phyloP scores from a whole-genome alignment of 2,888 invertebrate genomes.

The Eupithecia tripunctaria region DNA sequence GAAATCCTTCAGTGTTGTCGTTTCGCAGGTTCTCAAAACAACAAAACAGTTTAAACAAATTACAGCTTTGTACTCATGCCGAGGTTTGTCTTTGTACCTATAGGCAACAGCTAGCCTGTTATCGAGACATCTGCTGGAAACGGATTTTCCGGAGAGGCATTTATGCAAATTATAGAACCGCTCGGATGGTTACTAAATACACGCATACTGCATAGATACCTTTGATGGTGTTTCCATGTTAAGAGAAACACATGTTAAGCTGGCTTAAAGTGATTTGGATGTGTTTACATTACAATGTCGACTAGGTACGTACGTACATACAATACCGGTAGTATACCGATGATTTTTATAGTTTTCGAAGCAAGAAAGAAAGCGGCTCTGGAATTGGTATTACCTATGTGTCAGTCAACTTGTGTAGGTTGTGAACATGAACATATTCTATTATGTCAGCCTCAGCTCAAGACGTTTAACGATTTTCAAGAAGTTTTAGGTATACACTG shows the following conservation, averaged over 20 bases:
- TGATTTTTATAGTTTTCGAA: neutral
- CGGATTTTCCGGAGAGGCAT: slow-evolving; percentile 54
- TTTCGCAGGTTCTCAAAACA: slow-evolving; percentile 2
- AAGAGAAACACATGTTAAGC: neutral
- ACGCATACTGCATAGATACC: slow-evolving; percentile 40
- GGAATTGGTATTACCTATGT: neutral
- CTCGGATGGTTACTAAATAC: slow-evolving; percentile 57
- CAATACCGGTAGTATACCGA: neutral
- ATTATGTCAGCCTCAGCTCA: no score
- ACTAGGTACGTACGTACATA: no score
- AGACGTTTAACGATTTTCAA: no score
- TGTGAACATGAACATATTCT: neutral
- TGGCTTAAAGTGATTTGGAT: neutral
- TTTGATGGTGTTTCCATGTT: slow-evolving; percentile 9
- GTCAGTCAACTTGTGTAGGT: neutral
- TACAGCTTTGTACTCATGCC: neutral
- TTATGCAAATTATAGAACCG: slow-evolving; percentile 47
- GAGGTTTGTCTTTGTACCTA: neutral
- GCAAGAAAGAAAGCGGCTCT: neutral
- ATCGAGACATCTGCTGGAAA: slow-evolving; percentile 50
- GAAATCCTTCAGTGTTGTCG: neutral
- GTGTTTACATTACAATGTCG: neutral
- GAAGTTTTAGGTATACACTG: no score
- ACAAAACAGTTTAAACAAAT: neutral
- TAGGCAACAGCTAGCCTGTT: slow-evolving; percentile 7